Evolutionary conservation across 2,888 invertebrate genomes (phyloP).

Genomic region (Papilio demoleus): DNA sequence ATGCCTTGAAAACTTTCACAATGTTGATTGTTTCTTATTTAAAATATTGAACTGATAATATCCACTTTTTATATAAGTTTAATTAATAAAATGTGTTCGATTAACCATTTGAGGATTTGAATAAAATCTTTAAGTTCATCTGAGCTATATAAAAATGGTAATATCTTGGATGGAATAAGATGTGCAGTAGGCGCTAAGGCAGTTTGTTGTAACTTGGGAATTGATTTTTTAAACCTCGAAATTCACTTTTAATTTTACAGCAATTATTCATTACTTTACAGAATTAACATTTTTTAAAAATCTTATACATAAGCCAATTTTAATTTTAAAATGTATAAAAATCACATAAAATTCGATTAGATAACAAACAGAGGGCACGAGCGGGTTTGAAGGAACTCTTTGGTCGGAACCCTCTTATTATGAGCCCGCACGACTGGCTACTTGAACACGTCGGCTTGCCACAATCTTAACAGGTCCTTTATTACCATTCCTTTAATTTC

Average conservation of each 20-base stretch:
- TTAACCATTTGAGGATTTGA: neutral
- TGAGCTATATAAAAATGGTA: neutral
- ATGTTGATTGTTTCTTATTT: neutral
- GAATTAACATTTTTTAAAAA: no score
- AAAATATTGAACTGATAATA: neutral
- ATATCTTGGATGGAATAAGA: neutral
- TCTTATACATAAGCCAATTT: no score
- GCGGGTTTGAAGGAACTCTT: conserved; percentile 55
- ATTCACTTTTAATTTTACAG: no score
- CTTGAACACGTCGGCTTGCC: conserved; percentile 80
- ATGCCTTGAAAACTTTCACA: conserved; percentile 59
- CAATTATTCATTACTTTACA: no score
- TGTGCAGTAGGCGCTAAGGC: conserved; percentile 14
- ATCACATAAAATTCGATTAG: conserved; percentile 53
- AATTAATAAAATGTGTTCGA: neutral
- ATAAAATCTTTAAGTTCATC: neutral
- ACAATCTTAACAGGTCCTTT: conserved; percentile 71
- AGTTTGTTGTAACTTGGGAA: no score
- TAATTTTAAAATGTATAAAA: no score
- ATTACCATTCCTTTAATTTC: conserved; percentile 50
- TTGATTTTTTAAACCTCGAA: no score
- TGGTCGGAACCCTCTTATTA: conserved; percentile 72
- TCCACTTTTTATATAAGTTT: neutral
- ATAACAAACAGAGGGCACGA: conserved; percentile 60
- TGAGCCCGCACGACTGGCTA: conserved; percentile 72